Conservation (phyloP, 2,113 vertebrate species). For the Salvator merianae region DNA sequence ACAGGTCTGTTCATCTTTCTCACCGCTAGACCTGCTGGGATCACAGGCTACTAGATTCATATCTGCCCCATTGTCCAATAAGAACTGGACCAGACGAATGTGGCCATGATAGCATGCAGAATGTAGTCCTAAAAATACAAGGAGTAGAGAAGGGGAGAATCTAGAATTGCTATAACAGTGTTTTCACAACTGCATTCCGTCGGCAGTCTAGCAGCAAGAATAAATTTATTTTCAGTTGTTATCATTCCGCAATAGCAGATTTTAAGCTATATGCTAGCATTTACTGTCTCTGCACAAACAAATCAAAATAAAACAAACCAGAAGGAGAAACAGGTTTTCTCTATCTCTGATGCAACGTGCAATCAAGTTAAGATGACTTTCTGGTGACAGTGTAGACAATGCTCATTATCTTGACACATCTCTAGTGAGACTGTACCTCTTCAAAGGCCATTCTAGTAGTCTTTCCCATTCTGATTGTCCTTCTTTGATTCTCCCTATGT, state of each 20-base stretch:
- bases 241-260: too few species aligned
- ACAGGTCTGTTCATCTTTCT: slow-evolving; percentile 96
- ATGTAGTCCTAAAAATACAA: slow-evolving; percentile 81
- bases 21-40: slow-evolving; percentile 94
- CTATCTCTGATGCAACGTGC: neutral
- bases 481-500: too few species aligned
- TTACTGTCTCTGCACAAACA: slow-evolving; percentile 17
- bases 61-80: slow-evolving; percentile 92
- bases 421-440: too few species aligned
- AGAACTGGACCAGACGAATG: slow-evolving; percentile 90
- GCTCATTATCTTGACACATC: too few species aligned
- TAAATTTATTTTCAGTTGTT: too few species aligned
- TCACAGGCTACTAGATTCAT: slow-evolving; percentile 96
- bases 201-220: too few species aligned
- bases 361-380: too few species aligned
- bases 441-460: too few species aligned
- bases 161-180: slow-evolving; percentile 1
- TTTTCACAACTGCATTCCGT: neutral
- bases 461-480: too few species aligned
- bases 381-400: too few species aligned
- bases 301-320: neutral
- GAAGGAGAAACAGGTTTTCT: neutral
- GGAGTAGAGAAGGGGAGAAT: neutral
- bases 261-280: neutral
- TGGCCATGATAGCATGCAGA: slow-evolving; percentile 94